Conservation (phyloP, 2,113 vertebrate species). For the Apteryx mantelli region DNA sequence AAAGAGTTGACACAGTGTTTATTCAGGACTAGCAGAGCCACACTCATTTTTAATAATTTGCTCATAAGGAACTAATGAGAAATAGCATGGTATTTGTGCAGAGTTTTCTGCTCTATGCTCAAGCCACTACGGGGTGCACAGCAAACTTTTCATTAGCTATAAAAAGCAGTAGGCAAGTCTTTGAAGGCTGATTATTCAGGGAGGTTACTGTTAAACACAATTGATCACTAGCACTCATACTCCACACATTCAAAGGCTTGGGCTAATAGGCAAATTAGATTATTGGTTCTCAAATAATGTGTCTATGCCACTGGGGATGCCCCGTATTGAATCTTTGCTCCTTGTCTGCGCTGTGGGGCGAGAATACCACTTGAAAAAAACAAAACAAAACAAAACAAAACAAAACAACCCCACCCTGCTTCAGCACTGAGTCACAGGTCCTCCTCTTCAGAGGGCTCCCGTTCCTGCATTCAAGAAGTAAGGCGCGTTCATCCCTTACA, state of each 20-base stretch:
- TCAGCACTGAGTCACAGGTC: neutral
- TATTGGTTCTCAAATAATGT: neutral
- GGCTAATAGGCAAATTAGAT: neutral
- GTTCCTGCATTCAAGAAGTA: neutral
- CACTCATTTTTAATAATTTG: neutral
- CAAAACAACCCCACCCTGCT: neutral
- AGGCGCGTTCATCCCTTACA: neutral
- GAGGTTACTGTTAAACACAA: neutral
- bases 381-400: too few species aligned
- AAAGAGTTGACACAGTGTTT: neutral
- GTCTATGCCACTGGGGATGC: rapidly evolving
- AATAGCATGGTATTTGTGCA: neutral
- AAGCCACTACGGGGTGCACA: neutral
- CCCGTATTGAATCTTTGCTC: neutral
- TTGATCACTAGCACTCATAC: neutral
- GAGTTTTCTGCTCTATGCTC: neutral
- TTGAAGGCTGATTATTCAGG: neutral
- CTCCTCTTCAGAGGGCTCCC: rapidly evolving
- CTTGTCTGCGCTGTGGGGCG: rapidly evolving
- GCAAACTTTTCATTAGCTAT: neutral
- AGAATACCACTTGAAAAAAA: neutral
- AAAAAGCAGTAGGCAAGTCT: neutral
- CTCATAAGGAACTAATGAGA: neutral
- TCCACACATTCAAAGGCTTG: neutral
- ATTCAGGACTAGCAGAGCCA: neutral